These are phyloP conservation scores for Dryocosmus kuriphilus DNA, from an alignment of 2,888 invertebrate genomes.

Conservation along the genomic window DNA sequence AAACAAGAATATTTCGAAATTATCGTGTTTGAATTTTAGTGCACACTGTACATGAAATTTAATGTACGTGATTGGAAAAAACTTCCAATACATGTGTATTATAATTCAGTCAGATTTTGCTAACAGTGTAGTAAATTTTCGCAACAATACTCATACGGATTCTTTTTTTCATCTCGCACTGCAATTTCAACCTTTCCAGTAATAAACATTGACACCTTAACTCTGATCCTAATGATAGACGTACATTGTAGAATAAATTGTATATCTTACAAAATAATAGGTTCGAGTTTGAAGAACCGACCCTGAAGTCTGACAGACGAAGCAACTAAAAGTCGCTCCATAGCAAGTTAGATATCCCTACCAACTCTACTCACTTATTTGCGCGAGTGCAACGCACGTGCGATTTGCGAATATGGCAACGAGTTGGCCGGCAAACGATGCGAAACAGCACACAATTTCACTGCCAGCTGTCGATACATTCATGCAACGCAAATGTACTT, in stretches of 20 bases:
- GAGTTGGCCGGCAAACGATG: constrained; percentile 5
- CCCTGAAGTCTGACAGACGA: not conserved
- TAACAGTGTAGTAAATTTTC: no score
- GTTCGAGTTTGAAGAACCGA: not conserved
- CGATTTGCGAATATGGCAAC: constrained; percentile 44
- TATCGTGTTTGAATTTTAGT: no score
- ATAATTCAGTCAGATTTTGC: no score
- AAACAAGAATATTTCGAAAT: no score
- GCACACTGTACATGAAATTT: no score
- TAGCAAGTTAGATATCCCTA: constrained; percentile 1
- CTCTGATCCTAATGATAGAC: not conserved
- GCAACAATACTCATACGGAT: no score
- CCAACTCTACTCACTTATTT: constrained; percentile 25
- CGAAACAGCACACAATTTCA: constrained; percentile 30
- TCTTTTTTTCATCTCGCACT: not conserved
- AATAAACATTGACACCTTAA: not conserved
- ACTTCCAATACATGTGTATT: no score
- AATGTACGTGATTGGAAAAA: no score
- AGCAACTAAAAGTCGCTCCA: constrained; percentile 7
- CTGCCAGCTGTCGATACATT: constrained; percentile 35
- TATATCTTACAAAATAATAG: not conserved
- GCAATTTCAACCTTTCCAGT: not conserved
- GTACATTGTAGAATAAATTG: no score
- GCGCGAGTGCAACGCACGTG: constrained; percentile 49
- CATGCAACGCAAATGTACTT: not conserved